Base-by-base conservation (phyloP, 2,888 invertebrate species). In the Drosophila emarginata region DNA sequence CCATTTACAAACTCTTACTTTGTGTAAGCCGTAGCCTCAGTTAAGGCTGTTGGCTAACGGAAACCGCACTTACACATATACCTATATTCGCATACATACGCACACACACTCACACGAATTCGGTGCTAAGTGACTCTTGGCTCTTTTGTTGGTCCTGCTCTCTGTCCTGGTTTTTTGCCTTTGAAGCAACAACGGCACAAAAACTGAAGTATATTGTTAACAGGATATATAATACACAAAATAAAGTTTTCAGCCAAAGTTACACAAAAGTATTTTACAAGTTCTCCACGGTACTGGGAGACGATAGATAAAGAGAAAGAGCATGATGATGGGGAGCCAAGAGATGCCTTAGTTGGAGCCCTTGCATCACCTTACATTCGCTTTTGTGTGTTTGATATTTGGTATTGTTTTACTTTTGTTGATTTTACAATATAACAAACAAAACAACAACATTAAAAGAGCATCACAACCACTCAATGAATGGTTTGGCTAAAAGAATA, bases 211-310 rank as follows among this genome's bases (percentile, higher is more conserved):
- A 88, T 87, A 88, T 86, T 86, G 85, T 86, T 88, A 88, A 88
- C 88, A 86, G 88, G 88, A 86, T 88, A 88, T 87, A 83, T 86
- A 85, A 84, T 84, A 86, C 88, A 84, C 87, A 86, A 87, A 86
- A 86, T 88, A 88, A 86, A 86, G 85, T 86, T 86, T 86, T 88
- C 80, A 80, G 79, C 81, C 84, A 87, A 85, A 86, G 85, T 86
- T 88, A 88, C 88, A 86, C 88, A 86, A 88, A 86, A 86, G 85
- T 86, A 86, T 86, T 86, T 85, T 84, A 78, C 80, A 85, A 85
- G 88, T 85, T 83, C 74, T 79, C 62, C 62, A 51, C 18, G 72
- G 11, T 26, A n/a, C 23, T 36, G 15, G 14, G 40, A 51, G 51
- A 45, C 53, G 45, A 32, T 53, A 53, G 51, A 61, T 28, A 28